These are phyloP conservation scores for Platycheirus albimanus DNA, from an alignment of 2,888 invertebrate species.

Conservation along the genomic window DNA sequence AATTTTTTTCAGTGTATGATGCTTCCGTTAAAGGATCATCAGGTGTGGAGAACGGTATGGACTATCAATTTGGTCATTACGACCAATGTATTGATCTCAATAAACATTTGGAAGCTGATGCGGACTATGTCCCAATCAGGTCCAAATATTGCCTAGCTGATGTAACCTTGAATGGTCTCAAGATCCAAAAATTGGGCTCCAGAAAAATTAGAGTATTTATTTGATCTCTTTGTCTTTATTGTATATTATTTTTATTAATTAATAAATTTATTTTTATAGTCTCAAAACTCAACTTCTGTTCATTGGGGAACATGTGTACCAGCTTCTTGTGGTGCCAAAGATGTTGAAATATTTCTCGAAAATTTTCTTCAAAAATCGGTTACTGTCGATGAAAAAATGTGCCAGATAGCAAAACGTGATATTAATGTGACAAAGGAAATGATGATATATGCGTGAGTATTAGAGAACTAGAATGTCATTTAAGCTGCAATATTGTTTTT, in stretches of 20 bases:
- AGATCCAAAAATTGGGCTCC: slow-evolving; percentile 70
- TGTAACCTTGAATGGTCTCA: slow-evolving; percentile 81
- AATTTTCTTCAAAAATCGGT: slow-evolving; percentile 82
- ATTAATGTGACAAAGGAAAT: slow-evolving; percentile 80
- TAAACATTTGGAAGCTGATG: slow-evolving; percentile 18
- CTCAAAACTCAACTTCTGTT: slow-evolving; percentile 77
- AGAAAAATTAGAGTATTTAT: slow-evolving; percentile 72
- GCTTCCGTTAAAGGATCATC: slow-evolving; percentile 88
- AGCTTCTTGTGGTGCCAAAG: slow-evolving; percentile 84
- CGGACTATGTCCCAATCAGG: slow-evolving; percentile 66
- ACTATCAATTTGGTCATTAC: slow-evolving; percentile 89
- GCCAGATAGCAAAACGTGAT: slow-evolving; percentile 82
- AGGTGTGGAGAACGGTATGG: slow-evolving; percentile 87
- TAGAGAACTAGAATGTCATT: too few species aligned
- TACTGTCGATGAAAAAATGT: slow-evolving; percentile 83
- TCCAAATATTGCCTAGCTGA: slow-evolving; percentile 87
- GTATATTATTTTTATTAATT: neutral
- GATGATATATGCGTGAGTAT: slow-evolving; percentile 82
- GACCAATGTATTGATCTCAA: slow-evolving; percentile 85
- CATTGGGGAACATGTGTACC: slow-evolving; percentile 88
- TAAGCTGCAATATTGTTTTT: too few species aligned
- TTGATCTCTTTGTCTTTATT: slow-evolving; percentile 14
- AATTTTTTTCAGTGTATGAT: slow-evolving; percentile 87
- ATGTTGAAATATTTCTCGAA: slow-evolving; percentile 83
- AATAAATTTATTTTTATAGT: slow-evolving; percentile 54